Conservation (phyloP, 1,140 invertebrate genomes). For the Chymomyza costata region DNA sequence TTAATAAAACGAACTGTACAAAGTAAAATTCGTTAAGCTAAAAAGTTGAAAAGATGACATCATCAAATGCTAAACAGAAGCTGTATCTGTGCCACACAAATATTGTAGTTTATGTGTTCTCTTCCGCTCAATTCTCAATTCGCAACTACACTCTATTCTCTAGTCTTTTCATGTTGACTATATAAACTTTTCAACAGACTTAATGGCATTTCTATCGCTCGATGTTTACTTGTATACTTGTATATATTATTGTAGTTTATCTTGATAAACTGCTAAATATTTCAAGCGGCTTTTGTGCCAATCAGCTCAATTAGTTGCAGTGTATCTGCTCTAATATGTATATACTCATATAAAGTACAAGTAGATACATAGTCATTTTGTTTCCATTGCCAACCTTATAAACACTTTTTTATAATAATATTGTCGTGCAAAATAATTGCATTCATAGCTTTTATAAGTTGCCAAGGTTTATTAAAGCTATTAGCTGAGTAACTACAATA, state of each 20-base stretch:
- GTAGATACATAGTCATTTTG: conserved; percentile 2
- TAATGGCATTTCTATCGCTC: no score
- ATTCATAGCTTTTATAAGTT: conserved; percentile 26
- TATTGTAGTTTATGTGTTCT: neutral
- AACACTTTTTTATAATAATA: no score
- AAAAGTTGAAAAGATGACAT: conserved; percentile 47
- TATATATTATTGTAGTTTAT: no score
- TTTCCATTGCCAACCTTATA: conserved; percentile 10
- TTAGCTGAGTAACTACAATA: conserved; percentile 7
- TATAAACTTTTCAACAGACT: neutral
- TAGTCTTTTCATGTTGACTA: conserved; percentile 24
- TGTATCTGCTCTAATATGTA: conserved; percentile 11
- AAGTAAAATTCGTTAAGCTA: neutral
- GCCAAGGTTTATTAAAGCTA: conserved; percentile 43
- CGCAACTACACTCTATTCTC: conserved; percentile 14
- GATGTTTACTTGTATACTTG: no score
- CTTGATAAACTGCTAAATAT: no score
- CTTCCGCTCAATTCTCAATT: conserved; percentile 6
- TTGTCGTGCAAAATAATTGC: conserved; percentile 20
- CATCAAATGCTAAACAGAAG: conserved; percentile 45
- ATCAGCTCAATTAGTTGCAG: conserved; percentile 22
- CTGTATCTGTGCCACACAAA: conserved; percentile 14
- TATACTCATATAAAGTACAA: no score
- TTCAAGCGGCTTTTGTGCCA: neutral
- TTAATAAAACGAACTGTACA: neutral